Conservation (phyloP, 2,797 vertebrate genomes). For the Lemur catta region DNA sequence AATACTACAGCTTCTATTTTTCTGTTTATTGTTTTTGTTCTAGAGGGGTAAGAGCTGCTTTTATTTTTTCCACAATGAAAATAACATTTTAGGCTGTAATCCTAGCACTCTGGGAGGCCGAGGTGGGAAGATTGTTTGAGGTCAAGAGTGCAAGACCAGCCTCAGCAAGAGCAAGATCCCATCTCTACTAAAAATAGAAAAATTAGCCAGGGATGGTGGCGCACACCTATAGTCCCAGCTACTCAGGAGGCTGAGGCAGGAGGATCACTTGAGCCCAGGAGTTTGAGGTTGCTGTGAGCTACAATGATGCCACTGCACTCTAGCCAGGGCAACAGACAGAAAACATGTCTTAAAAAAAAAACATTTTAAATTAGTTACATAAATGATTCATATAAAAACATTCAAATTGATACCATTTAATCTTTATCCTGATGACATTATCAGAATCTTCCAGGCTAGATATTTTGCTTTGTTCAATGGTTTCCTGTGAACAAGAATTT, state of each 20-base stretch:
- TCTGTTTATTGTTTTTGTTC: not conserved
- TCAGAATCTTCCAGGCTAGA: not conserved
- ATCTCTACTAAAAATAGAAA: not conserved
- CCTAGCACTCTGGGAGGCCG: not conserved
- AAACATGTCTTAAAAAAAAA: not conserved
- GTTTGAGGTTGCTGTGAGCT: not conserved
- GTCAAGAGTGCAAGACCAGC: not conserved
- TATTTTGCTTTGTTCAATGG: not conserved
- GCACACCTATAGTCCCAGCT: not conserved
- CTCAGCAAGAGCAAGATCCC: not conserved
- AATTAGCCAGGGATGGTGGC: not conserved
- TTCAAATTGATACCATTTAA: not conserved
- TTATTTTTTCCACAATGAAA: not conserved
- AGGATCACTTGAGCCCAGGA: not conserved
- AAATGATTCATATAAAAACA: not conserved
- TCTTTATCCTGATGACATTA: not conserved
- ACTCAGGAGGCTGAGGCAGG: not conserved
- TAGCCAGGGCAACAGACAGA: not conserved
- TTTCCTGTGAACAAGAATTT: not conserved
- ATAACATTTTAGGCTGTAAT: not conserved
- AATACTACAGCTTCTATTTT: not conserved
- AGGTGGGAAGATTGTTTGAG: not conserved
- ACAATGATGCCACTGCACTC: not conserved
- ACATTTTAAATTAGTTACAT: not conserved
- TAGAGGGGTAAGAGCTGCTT: not conserved